A percentile compares a stretch with the other conserved stretches of the same genome.
These are phyloP conservation scores for Drosophila dunni DNA, from an alignment of 1,140 invertebrate species.

Conservation along the genomic window DNA sequence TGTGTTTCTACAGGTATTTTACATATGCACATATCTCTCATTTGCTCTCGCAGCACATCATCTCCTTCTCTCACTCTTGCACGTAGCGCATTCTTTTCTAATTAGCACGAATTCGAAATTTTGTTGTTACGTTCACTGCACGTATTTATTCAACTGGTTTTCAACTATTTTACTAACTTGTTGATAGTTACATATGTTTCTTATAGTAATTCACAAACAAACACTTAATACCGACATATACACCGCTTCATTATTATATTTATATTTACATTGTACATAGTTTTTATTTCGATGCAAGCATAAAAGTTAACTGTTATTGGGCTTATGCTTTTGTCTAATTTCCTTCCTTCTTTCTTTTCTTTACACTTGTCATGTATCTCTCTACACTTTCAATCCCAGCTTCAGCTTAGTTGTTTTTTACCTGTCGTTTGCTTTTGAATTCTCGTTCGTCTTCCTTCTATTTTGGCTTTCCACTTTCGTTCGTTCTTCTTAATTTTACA, in stretches of 20 bases:
- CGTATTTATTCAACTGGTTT: constrained; percentile 47
- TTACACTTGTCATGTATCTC: constrained; percentile 51
- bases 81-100: constrained; percentile 70
- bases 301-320: constrained; percentile 71
- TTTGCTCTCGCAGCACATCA: constrained; percentile 27
- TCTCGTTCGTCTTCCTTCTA: constrained; percentile 52
- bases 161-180: constrained; percentile 2
- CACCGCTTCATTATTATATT: constrained; percentile 28
- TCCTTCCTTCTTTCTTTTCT: constrained; percentile 58
- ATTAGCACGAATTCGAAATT: constrained; percentile 76
- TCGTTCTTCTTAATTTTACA: constrained; percentile 43
- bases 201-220: constrained; percentile 9
- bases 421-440: constrained; percentile 68
- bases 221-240: constrained; percentile 33
- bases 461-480: constrained; percentile 47
- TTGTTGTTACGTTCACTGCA: constrained; percentile 58
- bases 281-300: constrained; percentile 42
- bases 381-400: constrained; percentile 38
- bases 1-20: constrained; percentile 11
- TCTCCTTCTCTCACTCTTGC: constrained; percentile 38
- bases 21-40: constrained; percentile 11
- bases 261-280: constrained; percentile 22
- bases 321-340: constrained; percentile 44
- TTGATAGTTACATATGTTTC: background rate
- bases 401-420: constrained; percentile 44